Evolutionary conservation across 2,888 invertebrate species (phyloP).

Genomic region (Dioctria rufipes): DNA sequence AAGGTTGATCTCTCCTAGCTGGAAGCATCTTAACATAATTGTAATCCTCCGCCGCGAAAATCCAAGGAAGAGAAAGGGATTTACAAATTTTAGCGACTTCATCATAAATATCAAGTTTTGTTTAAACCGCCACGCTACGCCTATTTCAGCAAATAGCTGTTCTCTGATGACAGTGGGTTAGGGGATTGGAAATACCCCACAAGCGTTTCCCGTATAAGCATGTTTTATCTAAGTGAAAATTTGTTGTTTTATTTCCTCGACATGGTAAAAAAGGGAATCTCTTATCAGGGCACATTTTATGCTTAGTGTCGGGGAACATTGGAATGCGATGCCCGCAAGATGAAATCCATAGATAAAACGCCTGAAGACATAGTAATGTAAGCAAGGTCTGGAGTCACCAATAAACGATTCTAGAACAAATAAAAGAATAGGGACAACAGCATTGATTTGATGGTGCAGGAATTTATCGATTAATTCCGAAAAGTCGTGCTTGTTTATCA

Average conservation of each 20-base stretch:
- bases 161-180: no score
- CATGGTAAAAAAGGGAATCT: background rate
- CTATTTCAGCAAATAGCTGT: background rate
- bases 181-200: background rate
- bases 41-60: slow-evolving; percentile 1
- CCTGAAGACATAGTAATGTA: slow-evolving; percentile 8
- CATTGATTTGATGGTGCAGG: slow-evolving; percentile 16
- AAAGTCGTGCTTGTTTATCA: slow-evolving; percentile 18
- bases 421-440: background rate
- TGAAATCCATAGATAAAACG: slow-evolving; percentile 33
- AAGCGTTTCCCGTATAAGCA: background rate
- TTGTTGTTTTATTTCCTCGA: slow-evolving; percentile 35
- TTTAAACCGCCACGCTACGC: slow-evolving; percentile 3
- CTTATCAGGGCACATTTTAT: slow-evolving; percentile 50
- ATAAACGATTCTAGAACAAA: background rate
- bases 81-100: slow-evolving; percentile 21
- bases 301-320: slow-evolving; percentile 2
- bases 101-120: slow-evolving; percentile 35
- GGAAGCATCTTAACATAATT: background rate
- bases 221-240: background rate
- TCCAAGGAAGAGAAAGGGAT: background rate
- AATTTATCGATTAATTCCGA: slow-evolving; percentile 43
- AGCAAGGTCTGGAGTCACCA: slow-evolving; percentile 3
- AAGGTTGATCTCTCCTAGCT: background rate
- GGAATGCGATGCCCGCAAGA: slow-evolving; percentile 51